Base-by-base conservation (phyloP, 2,888 invertebrate genomes). In the Aleiodes leptofemur region DNA sequence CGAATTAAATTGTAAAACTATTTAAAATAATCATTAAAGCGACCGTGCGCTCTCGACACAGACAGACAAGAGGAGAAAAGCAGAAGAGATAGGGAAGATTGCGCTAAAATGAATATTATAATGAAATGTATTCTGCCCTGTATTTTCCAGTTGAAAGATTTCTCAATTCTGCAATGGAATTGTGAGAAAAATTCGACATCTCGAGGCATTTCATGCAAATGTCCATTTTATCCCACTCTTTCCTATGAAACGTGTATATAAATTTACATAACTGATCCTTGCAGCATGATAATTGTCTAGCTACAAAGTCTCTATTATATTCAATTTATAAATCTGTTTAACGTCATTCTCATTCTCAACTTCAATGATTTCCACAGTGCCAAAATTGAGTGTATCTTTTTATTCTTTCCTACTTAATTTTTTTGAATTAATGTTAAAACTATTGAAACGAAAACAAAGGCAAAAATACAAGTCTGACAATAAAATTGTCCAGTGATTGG, bases 361-460 rank as follows among this genome's bases (percentile, higher is more conserved):
- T 29, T 73, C 69, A 68, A 70, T 73, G 72, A 72, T 81, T 83
- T 84, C 83, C 85, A 86, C 85, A 86, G 88, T 88, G 87, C 88
- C 88, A 88, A 87, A 88, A 84, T 85, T 81, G 78, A 82, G 50
- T 74, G 48, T 79, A 34, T 34, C 34, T 34, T 34, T 34, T 34
- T 34, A 34, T 4, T 9, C 9, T 43, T 48, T 4, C 73, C 55
- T 70, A 70, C 66, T 48, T 66, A 23, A 53, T 69, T 50, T 69
- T 9, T 74, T 72, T 34, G 3, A 34, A 23, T 70, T 79, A 76
- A 73, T 78, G n/a, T 43, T 76, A 79, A 77, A 75, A 61, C 78
- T 71, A 78, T 80, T 82, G 72, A 56, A 80, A 82, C 82, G 7
- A 77, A 77, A 79, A 31, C 55, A 74, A 76, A 81, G 82, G 82